phyloP scores from a whole-genome alignment of 2,113 vertebrate genomes.

The Eonycteris spelaea region DNA sequence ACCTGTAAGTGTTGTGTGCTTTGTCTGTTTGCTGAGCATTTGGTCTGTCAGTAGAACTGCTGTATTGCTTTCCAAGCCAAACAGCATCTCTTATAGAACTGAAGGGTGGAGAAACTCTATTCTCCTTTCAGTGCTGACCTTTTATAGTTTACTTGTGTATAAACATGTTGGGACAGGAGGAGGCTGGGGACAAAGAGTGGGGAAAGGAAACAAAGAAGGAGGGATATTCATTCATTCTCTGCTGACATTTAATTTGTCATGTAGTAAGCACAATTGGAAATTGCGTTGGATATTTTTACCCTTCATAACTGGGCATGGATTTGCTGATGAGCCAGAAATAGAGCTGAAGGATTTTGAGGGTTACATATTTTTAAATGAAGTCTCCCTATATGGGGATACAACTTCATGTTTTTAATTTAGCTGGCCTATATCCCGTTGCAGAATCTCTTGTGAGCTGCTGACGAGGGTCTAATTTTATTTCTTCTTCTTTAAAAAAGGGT shows the following conservation, averaged over 20 bases:
- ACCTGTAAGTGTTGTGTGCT: slow-evolving; percentile 91
- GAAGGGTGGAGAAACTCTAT: neutral
- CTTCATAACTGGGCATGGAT: slow-evolving; percentile 29
- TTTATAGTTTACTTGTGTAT: slow-evolving; percentile 9
- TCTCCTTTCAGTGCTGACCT: slow-evolving; percentile 13
- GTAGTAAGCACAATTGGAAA: slow-evolving; percentile 50
- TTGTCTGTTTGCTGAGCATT: slow-evolving; percentile 39
- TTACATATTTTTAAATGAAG: slow-evolving; percentile 18
- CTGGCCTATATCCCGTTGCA: neutral
- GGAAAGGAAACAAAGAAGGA: neutral
- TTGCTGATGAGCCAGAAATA: slow-evolving; percentile 50
- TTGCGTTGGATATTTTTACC: slow-evolving; percentile 48
- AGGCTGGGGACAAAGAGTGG: slow-evolving; percentile 8
- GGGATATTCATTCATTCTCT: slow-evolving; percentile 60
- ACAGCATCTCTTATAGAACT: neutral
- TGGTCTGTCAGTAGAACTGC: slow-evolving; percentile 13
- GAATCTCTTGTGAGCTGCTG: neutral
- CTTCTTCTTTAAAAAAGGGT: neutral
- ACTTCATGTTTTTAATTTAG: neutral
- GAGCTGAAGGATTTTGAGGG: neutral
- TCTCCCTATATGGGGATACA: neutral
- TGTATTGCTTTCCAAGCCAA: neutral
- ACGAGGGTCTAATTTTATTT: neutral
- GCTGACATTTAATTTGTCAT: slow-evolving; percentile 61
- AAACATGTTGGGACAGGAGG: slow-evolving; percentile 9